phyloP scores from a whole-genome alignment of 2,113 vertebrate species.

The Natator depressus region DNA sequence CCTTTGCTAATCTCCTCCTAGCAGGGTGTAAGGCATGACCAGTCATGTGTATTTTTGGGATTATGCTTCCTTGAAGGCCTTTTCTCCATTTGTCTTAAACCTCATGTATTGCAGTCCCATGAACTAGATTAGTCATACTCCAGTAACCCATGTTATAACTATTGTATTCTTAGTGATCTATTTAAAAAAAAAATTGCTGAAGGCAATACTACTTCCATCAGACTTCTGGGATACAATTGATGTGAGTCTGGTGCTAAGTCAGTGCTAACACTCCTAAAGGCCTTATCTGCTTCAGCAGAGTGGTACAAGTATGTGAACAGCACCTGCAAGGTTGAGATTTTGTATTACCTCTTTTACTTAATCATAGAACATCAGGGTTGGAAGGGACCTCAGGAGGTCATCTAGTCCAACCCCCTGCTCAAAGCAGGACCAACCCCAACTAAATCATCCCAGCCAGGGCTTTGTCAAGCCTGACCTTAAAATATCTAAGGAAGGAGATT shows the following conservation, averaged over 20 bases:
- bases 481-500: too few species aligned
- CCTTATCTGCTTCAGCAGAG: conserved; percentile 42
- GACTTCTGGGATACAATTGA: conserved; percentile 36
- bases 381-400: too few species aligned
- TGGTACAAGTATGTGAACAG: conserved; percentile 42
- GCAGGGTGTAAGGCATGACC: not conserved
- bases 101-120: not conserved
- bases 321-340: conserved; percentile 42
- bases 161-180: conserved; percentile 4
- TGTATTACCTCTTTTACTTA: not conserved
- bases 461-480: too few species aligned
- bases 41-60: not conserved
- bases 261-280: conserved; percentile 38
- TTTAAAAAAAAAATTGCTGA: conserved; percentile 12
- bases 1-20: not conserved
- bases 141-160: not conserved
- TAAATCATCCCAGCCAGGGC: too few species aligned
- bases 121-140: not conserved
- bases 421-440: too few species aligned
- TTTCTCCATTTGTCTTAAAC: not conserved
- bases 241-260: conserved; percentile 31
- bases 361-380: too few species aligned
- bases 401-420: too few species aligned
- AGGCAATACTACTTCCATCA: conserved; percentile 26
- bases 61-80: not conserved